Percentiles rank a stretch among this genome's conserved stretches.
phyloP scores from a whole-genome alignment of 2,888 invertebrate genomes.

The Formica aserva region DNA sequence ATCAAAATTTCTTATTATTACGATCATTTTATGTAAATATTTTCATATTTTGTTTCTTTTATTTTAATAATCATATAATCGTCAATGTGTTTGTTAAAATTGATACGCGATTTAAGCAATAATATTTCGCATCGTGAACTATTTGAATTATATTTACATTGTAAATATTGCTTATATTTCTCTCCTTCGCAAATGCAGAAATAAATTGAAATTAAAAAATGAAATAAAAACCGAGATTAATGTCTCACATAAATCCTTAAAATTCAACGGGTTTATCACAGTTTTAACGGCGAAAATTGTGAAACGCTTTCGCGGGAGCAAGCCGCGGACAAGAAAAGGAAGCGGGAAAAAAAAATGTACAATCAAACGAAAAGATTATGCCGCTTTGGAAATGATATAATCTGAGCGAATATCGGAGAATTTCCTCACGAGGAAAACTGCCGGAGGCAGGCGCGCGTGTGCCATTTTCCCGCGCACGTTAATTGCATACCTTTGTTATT shows the following conservation, averaged over 20 bases:
- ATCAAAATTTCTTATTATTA: neutral
- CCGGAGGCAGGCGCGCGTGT: neutral
- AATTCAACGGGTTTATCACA: neutral
- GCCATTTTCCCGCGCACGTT: conserved; percentile 13
- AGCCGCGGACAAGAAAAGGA: neutral
- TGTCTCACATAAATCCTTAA: neutral
- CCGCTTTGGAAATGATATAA: conserved; percentile 37
- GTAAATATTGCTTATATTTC: neutral
- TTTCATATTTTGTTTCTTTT: conserved; percentile 8
- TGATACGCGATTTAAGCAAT: neutral
- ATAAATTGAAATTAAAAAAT: neutral
- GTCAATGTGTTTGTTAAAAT: neutral
- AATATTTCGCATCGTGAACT: neutral
- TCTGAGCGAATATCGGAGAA: neutral
- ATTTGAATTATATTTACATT: neutral
- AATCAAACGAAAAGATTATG: conserved; percentile 25
- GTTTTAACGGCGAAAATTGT: conserved; percentile 15
- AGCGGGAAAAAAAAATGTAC: neutral
- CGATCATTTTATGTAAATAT: conserved; percentile 11
- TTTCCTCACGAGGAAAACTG: neutral
- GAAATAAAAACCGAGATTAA: neutral
- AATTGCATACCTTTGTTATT: conserved; percentile 45
- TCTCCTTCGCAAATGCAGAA: neutral
- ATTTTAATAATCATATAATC: neutral
- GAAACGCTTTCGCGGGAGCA: neutral